These are phyloP conservation scores for Excalfactoria chinensis DNA, from an alignment of 2,113 vertebrate genomes.

Conservation along the genomic window DNA sequence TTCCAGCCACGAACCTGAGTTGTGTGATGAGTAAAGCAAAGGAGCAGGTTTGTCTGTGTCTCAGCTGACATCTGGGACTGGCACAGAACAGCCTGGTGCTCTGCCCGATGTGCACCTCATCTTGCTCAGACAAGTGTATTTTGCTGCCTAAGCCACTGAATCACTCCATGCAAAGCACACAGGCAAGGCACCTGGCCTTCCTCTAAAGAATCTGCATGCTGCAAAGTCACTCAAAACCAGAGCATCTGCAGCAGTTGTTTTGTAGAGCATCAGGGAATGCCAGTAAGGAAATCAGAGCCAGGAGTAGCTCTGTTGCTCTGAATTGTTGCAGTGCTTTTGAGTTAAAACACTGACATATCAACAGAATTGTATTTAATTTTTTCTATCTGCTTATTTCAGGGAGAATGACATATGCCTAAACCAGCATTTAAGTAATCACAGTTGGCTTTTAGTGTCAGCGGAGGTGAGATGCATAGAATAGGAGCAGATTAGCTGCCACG, in stretches of 20 bases:
- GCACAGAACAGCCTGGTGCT: not conserved
- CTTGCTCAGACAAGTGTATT: fast-evolving
- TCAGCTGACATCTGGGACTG: not conserved
- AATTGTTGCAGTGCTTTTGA: not conserved
- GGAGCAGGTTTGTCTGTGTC: not conserved
- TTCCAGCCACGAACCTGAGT: not conserved
- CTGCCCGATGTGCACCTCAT: not conserved
- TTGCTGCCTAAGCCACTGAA: not conserved
- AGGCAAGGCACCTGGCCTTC: not conserved
- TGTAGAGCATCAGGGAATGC: not conserved
- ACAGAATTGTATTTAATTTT: not conserved
- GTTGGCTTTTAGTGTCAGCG: constrained; percentile 27
- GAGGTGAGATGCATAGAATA: not conserved
- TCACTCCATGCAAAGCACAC: not conserved
- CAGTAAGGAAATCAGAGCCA: not conserved
- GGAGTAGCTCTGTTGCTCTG: not conserved
- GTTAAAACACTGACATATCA: not conserved
- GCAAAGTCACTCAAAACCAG: not conserved
- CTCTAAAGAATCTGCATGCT: not conserved
- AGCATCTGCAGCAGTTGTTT: not conserved
- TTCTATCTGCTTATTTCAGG: not conserved
- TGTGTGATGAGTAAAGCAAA: not conserved
- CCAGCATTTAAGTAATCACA: constrained; percentile 2
- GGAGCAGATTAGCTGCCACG: not conserved
- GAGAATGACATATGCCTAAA: constrained; percentile 2